phyloP scores from a whole-genome alignment of 2,797 vertebrate species.

The Triplophysa yarkandensis region DNA sequence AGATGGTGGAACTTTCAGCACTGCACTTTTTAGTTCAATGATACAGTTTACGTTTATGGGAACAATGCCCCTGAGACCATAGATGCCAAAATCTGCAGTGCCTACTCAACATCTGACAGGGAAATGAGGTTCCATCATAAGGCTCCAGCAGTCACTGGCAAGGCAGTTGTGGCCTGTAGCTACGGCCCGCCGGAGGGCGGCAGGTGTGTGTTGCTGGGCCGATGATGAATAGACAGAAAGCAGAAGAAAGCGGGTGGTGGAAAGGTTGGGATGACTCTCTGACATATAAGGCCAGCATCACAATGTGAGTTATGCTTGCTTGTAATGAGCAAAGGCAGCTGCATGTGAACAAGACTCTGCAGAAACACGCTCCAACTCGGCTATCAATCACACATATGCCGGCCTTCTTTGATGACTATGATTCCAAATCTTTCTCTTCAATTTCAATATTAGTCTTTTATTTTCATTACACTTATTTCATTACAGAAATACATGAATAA shows the following conservation, averaged over 20 bases:
- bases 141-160: slow-evolving; percentile 11
- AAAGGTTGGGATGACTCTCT: slow-evolving; percentile 51
- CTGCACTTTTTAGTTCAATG: background rate
- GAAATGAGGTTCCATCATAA: slow-evolving; percentile 21
- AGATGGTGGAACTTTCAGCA: background rate
- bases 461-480: slow-evolving; percentile 12
- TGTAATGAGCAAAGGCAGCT: slow-evolving; percentile 58
- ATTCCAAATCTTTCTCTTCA: slow-evolving; percentile 20
- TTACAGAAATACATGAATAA: slow-evolving; percentile 1
- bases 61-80: slow-evolving; percentile 15
- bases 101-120: slow-evolving; percentile 38
- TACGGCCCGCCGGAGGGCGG: slow-evolving; percentile 71
- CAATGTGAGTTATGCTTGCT: slow-evolving; percentile 65
- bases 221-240: slow-evolving; percentile 46
- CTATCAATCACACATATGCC: slow-evolving; percentile 60
- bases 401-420: slow-evolving; percentile 14
- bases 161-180: slow-evolving; percentile 50
- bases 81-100: slow-evolving; percentile 21
- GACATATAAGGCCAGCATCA: slow-evolving; percentile 65
- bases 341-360: slow-evolving; percentile 50
- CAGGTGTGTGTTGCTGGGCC: slow-evolving; percentile 74
- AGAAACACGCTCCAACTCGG: slow-evolving; percentile 53
- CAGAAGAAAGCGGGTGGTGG: slow-evolving; percentile 49
- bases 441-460: background rate
- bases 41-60: slow-evolving; percentile 4